Conservation (phyloP, 2,113 vertebrate genomes). For the Galeopterus variegatus region DNA sequence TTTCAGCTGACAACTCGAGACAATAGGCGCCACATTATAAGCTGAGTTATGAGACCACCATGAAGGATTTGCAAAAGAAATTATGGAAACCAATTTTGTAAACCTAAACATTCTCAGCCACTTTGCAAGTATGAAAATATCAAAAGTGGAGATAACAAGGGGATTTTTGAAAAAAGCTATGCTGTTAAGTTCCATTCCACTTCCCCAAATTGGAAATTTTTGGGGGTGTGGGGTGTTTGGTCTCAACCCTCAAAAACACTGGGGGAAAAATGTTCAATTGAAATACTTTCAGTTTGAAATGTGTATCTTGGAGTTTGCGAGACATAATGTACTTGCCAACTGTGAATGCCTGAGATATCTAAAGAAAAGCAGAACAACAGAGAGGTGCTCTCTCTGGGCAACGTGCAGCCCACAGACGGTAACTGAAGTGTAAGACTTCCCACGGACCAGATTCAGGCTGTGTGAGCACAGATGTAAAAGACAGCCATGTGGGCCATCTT, state of each 20-base stretch:
- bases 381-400: neutral
- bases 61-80: constrained; percentile 52
- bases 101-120: neutral
- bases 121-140: neutral
- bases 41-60: constrained; percentile 54
- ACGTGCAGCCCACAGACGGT: no score
- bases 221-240: neutral
- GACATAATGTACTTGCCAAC: neutral
- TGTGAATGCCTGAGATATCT: neutral
- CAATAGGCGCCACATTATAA: neutral
- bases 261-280: neutral
- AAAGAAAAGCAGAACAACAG: neutral
- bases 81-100: constrained; percentile 45
- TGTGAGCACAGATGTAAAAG: neutral
- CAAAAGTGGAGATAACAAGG: constrained; percentile 3
- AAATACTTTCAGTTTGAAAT: neutral
- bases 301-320: neutral
- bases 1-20: constrained; percentile 14
- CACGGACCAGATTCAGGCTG: neutral
- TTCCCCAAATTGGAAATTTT: neutral
- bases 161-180: neutral
- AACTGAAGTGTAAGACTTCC: neutral
- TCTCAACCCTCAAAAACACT: neutral
- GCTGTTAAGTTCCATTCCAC: neutral
- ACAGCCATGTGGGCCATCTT: no score